A percentile compares a stretch with the other conserved stretches of the same genome.
Evolutionary conservation across 2,113 vertebrate genomes (phyloP).

Genomic region (Peucedramus taeniatus): DNA sequence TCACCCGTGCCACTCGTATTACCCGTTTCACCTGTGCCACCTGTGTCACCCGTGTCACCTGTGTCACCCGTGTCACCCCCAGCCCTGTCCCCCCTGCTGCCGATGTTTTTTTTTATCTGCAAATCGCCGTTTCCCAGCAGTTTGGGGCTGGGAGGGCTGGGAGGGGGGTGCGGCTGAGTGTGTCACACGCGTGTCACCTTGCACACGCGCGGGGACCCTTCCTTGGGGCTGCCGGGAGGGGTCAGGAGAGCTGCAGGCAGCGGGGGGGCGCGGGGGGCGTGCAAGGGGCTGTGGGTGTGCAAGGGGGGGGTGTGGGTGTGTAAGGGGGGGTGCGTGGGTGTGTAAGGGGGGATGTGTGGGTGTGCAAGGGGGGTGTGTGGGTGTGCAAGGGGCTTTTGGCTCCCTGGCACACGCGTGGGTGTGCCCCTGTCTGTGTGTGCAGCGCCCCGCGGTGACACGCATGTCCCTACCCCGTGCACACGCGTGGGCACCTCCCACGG

Average conservation of each 20-base stretch:
- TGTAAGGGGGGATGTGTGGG: too few relatives aligned
- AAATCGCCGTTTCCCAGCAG: not conserved
- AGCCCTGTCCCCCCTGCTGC: not conserved
- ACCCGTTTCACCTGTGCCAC: not conserved
- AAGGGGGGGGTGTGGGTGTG: too few relatives aligned
- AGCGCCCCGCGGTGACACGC: rapidly evolving
- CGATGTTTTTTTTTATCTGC: rapidly evolving
- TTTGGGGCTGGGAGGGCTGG: not conserved
- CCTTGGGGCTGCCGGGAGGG: not conserved
- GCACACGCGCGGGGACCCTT: not conserved
- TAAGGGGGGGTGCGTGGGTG: not conserved
- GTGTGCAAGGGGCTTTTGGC: not conserved
- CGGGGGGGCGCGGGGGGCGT: not conserved
- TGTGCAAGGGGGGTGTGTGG: too few relatives aligned
- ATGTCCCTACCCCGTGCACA: rapidly evolving
- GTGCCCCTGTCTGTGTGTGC: not conserved
- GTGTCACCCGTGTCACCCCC: not conserved
- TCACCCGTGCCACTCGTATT: not conserved
- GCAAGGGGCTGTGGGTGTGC: too few relatives aligned
- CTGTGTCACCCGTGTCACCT: too few relatives aligned
- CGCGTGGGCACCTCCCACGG: not conserved
- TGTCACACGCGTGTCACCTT: not conserved
- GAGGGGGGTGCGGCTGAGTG: not conserved
- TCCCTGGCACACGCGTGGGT: not conserved
- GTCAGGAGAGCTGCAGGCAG: not conserved